Evolutionary conservation across 2,888 invertebrate genomes (phyloP).

Genomic region (Lycophotia porphyrea): DNA sequence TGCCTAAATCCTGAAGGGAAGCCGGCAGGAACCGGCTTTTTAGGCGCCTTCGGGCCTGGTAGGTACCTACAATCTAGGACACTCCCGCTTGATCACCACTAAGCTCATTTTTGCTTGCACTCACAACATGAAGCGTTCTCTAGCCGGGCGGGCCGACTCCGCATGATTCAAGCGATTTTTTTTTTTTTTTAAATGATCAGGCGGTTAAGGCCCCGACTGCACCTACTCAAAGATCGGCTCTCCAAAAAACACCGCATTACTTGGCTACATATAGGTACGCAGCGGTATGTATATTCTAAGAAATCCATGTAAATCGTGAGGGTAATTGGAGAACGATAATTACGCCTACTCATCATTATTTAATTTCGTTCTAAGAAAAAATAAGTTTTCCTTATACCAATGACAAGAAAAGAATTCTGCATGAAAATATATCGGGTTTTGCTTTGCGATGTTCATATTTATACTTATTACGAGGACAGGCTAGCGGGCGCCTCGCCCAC

Average conservation of each 20-base stretch:
- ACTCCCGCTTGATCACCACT: too few relatives aligned
- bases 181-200: too few relatives aligned
- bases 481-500: too few relatives aligned
- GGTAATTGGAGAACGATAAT: constrained; percentile 48
- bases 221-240: neutral
- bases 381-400: constrained; percentile 32
- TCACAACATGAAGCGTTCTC: too few relatives aligned
- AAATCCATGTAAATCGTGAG: constrained; percentile 21
- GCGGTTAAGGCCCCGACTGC: too few relatives aligned
- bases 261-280: neutral
- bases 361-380: constrained; percentile 54
- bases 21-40: neutral
- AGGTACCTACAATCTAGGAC: too few relatives aligned
- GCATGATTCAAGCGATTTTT: too few relatives aligned
- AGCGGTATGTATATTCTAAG: constrained; percentile 31
- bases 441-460: neutral
- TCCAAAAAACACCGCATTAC: neutral
- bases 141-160: too few relatives aligned
- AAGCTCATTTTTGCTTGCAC: too few relatives aligned
- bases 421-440: neutral
- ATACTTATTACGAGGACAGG: too few relatives aligned
- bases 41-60: neutral
- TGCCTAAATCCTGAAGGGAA: neutral
- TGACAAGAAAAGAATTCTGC: constrained; percentile 6
- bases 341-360: constrained; percentile 32